Conservation (phyloP, 2,888 invertebrate genomes). For the Eudasyphora cyanicolor region DNA sequence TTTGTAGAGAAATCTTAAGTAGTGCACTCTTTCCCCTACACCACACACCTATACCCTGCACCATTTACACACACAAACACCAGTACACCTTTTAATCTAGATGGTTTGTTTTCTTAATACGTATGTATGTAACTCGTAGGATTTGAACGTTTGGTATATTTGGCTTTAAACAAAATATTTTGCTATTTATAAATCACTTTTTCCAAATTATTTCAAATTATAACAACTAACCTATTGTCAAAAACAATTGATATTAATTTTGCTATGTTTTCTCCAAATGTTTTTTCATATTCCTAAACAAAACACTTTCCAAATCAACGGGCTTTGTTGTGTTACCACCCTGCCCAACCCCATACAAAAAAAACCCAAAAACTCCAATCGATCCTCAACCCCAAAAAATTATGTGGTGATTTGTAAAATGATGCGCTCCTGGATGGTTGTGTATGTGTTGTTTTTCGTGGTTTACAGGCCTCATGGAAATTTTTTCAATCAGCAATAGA, state of each 20-base stretch:
- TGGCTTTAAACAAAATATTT: not conserved
- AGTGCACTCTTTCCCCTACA: not conserved
- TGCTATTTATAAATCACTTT: not conserved
- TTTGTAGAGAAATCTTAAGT: not conserved
- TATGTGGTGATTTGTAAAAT: constrained; percentile 26
- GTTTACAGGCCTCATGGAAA: constrained; percentile 77
- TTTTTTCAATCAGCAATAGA: constrained; percentile 75
- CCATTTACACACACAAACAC: not conserved
- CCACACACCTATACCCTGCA: not conserved
- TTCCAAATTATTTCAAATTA: not conserved
- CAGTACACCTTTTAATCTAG: constrained; percentile 47
- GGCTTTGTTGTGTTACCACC: constrained; percentile 40
- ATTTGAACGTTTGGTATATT: constrained; percentile 35
- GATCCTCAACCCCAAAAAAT: constrained; percentile 29
- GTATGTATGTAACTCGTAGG: constrained; percentile 18
- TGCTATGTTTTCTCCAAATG: constrained; percentile 11
- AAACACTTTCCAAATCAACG: not conserved
- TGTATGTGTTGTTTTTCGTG: constrained; percentile 39
- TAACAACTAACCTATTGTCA: not conserved
- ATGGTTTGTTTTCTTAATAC: constrained; percentile 53
- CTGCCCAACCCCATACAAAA: too few relatives aligned
- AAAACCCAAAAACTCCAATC: constrained; percentile 28
- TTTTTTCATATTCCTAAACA: not conserved
- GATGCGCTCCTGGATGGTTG: constrained; percentile 13
- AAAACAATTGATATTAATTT: constrained; percentile 20